Percentiles rank a stretch among this genome's conserved stretches.
Evolutionary conservation across 2,113 vertebrate species (phyloP).

Genomic region (Dolichotis patagonum): DNA sequence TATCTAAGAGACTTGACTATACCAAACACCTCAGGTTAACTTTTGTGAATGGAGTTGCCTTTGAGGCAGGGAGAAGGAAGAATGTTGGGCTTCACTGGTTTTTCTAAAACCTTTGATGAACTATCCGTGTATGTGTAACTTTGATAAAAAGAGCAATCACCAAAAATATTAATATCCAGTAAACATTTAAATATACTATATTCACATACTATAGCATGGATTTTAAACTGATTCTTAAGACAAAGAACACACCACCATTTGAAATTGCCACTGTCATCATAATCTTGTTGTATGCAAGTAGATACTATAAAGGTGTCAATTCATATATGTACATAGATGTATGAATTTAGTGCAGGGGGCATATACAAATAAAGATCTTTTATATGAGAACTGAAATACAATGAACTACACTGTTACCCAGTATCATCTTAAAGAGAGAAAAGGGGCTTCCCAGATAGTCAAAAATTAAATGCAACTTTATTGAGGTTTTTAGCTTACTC

Average conservation of each 20-base stretch:
- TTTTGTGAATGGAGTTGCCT: background rate
- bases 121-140: background rate
- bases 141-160: conserved; percentile 8
- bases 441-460: background rate
- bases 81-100: background rate
- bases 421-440: background rate
- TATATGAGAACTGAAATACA: background rate
- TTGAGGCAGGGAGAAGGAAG: background rate
- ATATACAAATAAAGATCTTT: background rate
- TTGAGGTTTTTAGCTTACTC: background rate
- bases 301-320: background rate
- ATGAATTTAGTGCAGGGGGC: background rate
- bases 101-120: background rate
- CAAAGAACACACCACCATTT: background rate
- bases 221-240: background rate
- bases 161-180: background rate
- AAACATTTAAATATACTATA: background rate
- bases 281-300: background rate
- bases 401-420: background rate
- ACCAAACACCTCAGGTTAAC: background rate
- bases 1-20: background rate
- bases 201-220: background rate
- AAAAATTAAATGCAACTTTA: background rate
- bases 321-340: background rate
- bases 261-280: background rate